Evolutionary conservation across 1,140 invertebrate species (phyloP), one percentile per base, ranked within the genome.

Genomic region (Carposina sasakii): DNA sequence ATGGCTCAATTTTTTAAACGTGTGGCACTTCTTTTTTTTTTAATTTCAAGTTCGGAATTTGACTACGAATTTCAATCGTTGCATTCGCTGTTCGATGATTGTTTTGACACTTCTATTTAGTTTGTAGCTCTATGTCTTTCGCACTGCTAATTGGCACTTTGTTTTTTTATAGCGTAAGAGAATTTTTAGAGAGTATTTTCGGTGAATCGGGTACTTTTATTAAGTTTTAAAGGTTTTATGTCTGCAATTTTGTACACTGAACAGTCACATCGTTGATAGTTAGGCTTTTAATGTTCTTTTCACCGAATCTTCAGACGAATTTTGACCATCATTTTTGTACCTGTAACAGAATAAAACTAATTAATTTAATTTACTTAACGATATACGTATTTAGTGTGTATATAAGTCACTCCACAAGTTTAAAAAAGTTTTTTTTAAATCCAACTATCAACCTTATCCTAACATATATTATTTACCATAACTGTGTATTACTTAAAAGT

Each of bases 171-270:
- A 51, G 36, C 43, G 56, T 53, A 26, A 41, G 65, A 73, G 71
- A 64, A 72, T 65, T 67, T 71, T 45, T 45, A 22, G n/a, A 36
- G 72, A 76, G 72, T 76, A 78, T 76, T 78, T 67, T 70, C 46
- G 54, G 54, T 54, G 17, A 45, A 15, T 20, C 24, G 15, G 19
- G 52, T 50, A 48, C 31, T 59, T 52, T 51, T 15, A 10, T 6
- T 53, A 30, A 42, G 46, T 46, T 62, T 58, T 45, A 33, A 5
- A 19, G n/a, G 12, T 50, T 60, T 44, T 36, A 33, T n/a, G n/a
- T n/a, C n/a, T n/a, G n/a, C n/a, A n/a, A n/a, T 9, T 60, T 50
- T 50, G 43, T 51, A 2, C 51, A 63, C 46, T 59, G 39, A 22
- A 64, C 49, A 65, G 66, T 77, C 71, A 76, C 72, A 78, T 78